Evolutionary conservation across 2,113 vertebrate genomes (phyloP), one percentile per base, ranked within the genome.

Genomic region (Zingel zingel): DNA sequence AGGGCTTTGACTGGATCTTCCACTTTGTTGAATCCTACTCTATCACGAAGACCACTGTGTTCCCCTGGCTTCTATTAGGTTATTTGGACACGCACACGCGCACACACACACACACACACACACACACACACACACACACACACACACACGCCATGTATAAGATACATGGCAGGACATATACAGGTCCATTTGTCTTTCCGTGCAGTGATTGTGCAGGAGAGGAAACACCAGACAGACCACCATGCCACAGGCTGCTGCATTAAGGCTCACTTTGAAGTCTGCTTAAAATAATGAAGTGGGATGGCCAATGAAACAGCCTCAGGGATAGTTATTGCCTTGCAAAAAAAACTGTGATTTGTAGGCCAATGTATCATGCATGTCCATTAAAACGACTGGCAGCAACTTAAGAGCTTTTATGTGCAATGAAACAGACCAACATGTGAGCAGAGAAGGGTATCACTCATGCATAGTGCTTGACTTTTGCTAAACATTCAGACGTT

Each of bases 211-310:
- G 48, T 64, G 63, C 66, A 45, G 59, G 66, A 77, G 82, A 84
- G 54, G 74, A 91, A 85, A 89, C 75, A 79, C 58, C 72, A 79
- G 76, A 63, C 85, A 86, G 88, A 88, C 91, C 91, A 86, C 87
- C 82, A 18, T 63, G 77, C 77, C 84, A 86, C 85, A 82, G 83
- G 78, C 77, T 80, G 74, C 56, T 58, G 68, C 86, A 85, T 81
- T 82, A 85, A 77, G 74, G 59, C 68, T 36, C 0, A 18, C 88
- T 93, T 90, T 90, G 74, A 91, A 90, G 92, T 90, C 74, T 61
- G 67, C 83, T 82, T 85, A 73, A 90, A 92, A 89, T 90, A 92
- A 90, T 91, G 88, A 86, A 88, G 83, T 76, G 79, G 86, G 83
- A 89, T 58, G 79, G 76, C 66, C 78, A 25, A 63, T 65, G 81